Evolutionary conservation across 2,113 vertebrate species (phyloP).

Genomic region (Amazona vittata): DNA sequence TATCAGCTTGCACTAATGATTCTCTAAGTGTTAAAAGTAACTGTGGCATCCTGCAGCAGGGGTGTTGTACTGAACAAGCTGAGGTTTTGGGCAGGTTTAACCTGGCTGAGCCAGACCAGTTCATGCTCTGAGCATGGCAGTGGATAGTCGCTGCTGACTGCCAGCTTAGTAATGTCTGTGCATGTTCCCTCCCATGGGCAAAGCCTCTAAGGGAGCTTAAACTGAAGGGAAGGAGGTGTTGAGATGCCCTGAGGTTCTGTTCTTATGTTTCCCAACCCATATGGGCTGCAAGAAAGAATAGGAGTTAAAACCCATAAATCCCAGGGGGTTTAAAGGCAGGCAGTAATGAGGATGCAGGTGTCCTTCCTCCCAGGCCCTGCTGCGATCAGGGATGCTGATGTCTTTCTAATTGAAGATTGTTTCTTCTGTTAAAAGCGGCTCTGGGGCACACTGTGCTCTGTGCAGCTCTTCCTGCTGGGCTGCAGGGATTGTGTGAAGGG

Average conservation of each 20-base stretch:
- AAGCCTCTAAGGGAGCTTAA: neutral
- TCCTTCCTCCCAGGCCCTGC: neutral
- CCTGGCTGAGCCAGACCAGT: neutral
- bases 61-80: neutral
- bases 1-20: neutral
- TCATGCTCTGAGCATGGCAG: neutral
- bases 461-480: neutral
- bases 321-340: neutral
- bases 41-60: neutral
- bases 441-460: neutral
- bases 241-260: neutral
- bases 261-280: fast-evolving
- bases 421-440: neutral
- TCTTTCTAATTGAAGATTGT: neutral
- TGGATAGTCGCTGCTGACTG: fast-evolving
- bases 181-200: fast-evolving
- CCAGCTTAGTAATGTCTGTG: neutral
- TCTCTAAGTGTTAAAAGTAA: neutral
- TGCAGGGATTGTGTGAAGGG: neutral
- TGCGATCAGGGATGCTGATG: neutral
- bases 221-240: neutral
- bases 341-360: neutral
- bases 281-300: neutral
- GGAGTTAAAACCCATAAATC: neutral
- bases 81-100: neutral